Evolutionary conservation across 1,140 invertebrate species (phyloP).

Genomic region (Drosophila pruinosa): DNA sequence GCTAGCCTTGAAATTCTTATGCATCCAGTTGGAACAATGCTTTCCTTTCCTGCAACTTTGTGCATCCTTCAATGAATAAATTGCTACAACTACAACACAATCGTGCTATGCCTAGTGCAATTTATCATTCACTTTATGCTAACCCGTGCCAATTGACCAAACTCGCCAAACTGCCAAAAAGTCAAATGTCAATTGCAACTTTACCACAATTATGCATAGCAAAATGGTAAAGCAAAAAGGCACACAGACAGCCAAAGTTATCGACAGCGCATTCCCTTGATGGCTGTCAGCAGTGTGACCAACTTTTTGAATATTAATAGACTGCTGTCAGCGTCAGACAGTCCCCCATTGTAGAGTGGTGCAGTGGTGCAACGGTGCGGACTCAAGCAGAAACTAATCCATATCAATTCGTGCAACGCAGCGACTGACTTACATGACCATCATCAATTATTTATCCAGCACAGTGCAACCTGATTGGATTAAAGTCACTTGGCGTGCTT

Average conservation of each 20-base stretch:
- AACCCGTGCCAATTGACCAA: slow-evolving; percentile 12
- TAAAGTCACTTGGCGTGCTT: slow-evolving; percentile 1
- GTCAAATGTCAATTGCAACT: slow-evolving; percentile 38
- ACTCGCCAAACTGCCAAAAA: background rate
- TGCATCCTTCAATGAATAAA: no score
- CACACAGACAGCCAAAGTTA: background rate
- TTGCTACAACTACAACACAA: no score
- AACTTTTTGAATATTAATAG: slow-evolving; percentile 46
- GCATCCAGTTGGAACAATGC: background rate
- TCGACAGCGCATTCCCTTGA: slow-evolving; percentile 7
- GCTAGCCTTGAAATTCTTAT: background rate
- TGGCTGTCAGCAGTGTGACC: slow-evolving; percentile 23
- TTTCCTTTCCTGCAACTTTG: no score
- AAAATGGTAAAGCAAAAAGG: background rate
- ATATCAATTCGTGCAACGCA: slow-evolving; percentile 33
- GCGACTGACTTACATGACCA: slow-evolving; percentile 2
- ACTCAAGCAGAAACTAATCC: slow-evolving; percentile 42
- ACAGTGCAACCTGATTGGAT: background rate
- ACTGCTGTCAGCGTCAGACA: slow-evolving; percentile 27
- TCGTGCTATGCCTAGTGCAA: background rate
- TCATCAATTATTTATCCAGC: slow-evolving; percentile 37
- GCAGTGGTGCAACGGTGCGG: background rate
- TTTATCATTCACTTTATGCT: slow-evolving; percentile 9
- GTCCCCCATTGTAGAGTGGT: no score
- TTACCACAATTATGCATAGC: slow-evolving; percentile 39